A percentile compares a stretch with the other conserved stretches of the same genome.
Evolutionary conservation across 92 coral and sea anemone genomes (phyloP).

Genomic region (Parazoanthus atlanticus): DNA sequence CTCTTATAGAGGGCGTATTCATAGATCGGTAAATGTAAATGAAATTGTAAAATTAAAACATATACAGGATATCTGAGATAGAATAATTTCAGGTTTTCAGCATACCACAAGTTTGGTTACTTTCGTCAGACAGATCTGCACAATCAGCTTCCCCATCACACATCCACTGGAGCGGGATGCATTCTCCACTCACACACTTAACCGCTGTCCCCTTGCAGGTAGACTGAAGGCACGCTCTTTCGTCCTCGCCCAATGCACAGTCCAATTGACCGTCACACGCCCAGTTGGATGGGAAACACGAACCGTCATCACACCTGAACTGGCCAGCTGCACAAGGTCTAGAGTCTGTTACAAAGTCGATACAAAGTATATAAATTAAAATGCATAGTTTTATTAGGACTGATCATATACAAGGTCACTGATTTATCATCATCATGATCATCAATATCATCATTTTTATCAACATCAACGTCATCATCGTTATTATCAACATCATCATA

Average conservation of each 20-base stretch:
- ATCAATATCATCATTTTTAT: not conserved
- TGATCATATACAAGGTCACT: not conserved
- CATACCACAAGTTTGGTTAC: conserved; percentile 35
- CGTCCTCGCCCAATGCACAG: conserved; percentile 24
- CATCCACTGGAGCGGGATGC: conserved; percentile 23
- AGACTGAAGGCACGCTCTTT: not conserved
- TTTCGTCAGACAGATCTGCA: conserved; percentile 30
- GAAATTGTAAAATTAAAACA: too few species aligned
- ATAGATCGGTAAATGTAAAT: too few species aligned
- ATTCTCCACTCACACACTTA: conserved; percentile 28
- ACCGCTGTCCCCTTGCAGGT: conserved; percentile 31
- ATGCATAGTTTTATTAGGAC: not conserved
- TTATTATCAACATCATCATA: not conserved
- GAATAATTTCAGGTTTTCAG: not conserved
- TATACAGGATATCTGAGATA: too few species aligned
- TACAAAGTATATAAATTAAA: not conserved
- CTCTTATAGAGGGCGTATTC: too few species aligned
- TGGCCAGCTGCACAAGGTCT: not conserved
- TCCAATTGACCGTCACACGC: conserved; percentile 28
- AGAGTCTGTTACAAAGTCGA: not conserved
- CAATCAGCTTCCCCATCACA: conserved; percentile 39
- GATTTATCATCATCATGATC: not conserved
- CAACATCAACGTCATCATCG: not conserved
- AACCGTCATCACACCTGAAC: conserved; percentile 3
- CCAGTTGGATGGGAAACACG: conserved; percentile 24